Base-by-base conservation (phyloP, 2,113 vertebrate genomes). In the Hystrix brachyura region DNA sequence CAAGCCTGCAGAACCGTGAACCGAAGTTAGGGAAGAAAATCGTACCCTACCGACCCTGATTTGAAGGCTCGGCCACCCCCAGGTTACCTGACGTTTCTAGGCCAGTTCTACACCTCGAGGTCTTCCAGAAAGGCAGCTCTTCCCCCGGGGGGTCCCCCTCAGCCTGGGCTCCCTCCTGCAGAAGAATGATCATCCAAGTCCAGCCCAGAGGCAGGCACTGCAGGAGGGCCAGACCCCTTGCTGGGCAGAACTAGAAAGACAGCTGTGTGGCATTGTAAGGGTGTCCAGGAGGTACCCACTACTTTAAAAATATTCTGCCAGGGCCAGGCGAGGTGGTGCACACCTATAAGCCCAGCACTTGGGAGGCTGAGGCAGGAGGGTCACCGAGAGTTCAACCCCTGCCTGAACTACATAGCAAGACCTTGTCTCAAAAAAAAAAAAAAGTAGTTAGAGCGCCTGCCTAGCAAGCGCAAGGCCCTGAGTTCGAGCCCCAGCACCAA, bases 1-100 rank as follows among this genome's bases (percentile, higher is more conserved):
- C 5, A 43, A 15, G 60, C 65, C 9, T 91, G 71, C 93, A 64
- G 87, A 90, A 84, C 59, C 29, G 43, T 92, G 51, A 62, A 67
- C 65, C 14, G 21, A 94, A 81, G 62, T 91, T 93, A 90, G 87
- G 65, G 62, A 72, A 69, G 38, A 76, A 93, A 18, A 53, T 67
- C 27, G n/a, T 19, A 13, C 51, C 1, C 3, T 1, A 74, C 43
- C 79, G 67, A 82, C 67, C 67, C 76, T 89, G 62, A 25, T 97
- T 57, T 76, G 72, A 90, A 97, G 74, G 18, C 87, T 27, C 72
- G 85, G 43, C 83, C 71, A 62, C 81, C 76, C 32, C 6, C 29
- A 29, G 79, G 51, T 91, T 93, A 97, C 48, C 78, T 48, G 82
- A 46, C 46, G 38, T 85, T 89, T 81, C 72, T 17, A 32, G 67